Evolutionary conservation across 2,113 vertebrate species (phyloP).

Genomic region (Ctenodactylus gundi): DNA sequence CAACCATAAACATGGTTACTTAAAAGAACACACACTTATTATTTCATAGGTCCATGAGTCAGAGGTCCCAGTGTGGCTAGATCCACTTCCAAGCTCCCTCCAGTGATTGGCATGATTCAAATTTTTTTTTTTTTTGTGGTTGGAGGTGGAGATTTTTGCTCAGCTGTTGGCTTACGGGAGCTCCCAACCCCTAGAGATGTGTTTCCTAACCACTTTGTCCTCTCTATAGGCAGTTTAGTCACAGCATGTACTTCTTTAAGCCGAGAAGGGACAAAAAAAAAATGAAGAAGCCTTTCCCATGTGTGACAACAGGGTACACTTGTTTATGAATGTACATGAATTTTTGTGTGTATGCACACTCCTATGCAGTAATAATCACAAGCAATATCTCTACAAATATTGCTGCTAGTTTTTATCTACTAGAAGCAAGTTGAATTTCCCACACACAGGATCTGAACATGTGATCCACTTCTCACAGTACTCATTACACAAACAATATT

Average conservation of each 20-base stretch:
- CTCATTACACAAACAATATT: background rate
- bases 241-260: background rate
- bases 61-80: background rate
- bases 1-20: background rate
- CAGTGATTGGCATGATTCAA: background rate
- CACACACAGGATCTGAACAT: background rate
- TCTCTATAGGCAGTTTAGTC: background rate
- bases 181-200: background rate
- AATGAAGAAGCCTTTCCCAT: background rate
- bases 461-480: accelerated
- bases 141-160: background rate
- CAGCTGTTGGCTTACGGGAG: background rate
- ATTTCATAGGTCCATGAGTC: background rate
- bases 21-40: background rate
- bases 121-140: background rate
- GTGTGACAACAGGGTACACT: background rate
- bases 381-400: background rate
- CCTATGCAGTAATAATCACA: background rate
- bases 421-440: background rate
- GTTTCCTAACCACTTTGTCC: background rate
- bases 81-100: background rate
- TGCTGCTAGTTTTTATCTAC: background rate
- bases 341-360: background rate
- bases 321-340: background rate
- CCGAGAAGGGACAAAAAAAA: background rate